Evolutionary conservation across 2,888 invertebrate species (phyloP).

Genomic region (Orchestes rusci): DNA sequence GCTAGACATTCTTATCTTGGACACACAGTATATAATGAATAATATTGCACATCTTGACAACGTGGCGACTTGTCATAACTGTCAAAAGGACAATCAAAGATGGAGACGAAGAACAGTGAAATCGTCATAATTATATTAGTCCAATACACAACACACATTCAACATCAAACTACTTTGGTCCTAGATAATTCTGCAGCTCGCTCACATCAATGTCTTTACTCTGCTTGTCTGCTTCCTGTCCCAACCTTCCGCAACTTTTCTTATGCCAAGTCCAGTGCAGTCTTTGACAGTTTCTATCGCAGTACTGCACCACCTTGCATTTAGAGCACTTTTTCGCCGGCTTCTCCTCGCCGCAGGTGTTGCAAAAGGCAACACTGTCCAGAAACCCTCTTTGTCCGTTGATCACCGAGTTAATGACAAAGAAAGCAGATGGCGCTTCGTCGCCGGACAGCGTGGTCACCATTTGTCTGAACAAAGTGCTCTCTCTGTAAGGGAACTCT

Average conservation of each 20-base stretch:
- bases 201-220: conserved; percentile 15
- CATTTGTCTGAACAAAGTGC: conserved; percentile 82
- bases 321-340: conserved; percentile 91
- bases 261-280: conserved; percentile 90
- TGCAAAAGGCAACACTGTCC: conserved; percentile 62
- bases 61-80: too few relatives aligned
- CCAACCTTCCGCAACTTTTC: conserved; percentile 68
- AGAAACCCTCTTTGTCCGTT: conserved; percentile 83
- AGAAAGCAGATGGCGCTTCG: conserved; percentile 63
- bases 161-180: too few relatives aligned
- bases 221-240: conserved; percentile 28
- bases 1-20: too few relatives aligned
- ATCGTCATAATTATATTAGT: too few relatives aligned
- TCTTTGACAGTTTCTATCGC: conserved; percentile 89
- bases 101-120: too few relatives aligned
- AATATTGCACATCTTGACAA: too few relatives aligned
- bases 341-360: conserved; percentile 81
- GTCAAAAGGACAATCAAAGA: too few relatives aligned
- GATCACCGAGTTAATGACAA: conserved; percentile 70
- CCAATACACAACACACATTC: too few relatives aligned
- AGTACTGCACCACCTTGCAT: conserved; percentile 90
- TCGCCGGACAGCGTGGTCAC: conserved; percentile 68
- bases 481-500: conserved; percentile 86
- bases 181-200: conserved; percentile 18
- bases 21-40: too few relatives aligned